Conservation (phyloP, 1,140 invertebrate species). For the Procambarus clarkii region DNA sequence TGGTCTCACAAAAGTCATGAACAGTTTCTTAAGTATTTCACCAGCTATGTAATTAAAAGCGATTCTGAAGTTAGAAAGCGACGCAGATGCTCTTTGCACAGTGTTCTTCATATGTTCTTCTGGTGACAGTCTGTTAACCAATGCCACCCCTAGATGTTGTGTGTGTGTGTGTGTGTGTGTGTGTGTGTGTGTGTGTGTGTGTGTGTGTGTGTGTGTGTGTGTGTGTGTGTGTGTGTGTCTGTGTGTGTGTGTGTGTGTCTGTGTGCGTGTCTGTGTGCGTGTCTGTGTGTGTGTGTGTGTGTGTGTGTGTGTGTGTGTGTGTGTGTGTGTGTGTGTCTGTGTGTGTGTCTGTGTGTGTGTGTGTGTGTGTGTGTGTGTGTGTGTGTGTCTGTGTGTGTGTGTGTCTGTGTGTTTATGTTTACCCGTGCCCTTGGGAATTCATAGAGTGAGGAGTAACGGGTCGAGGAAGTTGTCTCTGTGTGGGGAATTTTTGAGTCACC, state of each 20-base stretch:
- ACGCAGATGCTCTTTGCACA: too few species aligned
- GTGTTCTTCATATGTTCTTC: too few species aligned
- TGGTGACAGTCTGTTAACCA: too few species aligned
- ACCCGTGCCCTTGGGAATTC: background rate
- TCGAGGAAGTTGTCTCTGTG: too few species aligned
- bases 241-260: background rate
- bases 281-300: conserved; percentile 14
- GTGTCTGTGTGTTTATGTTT: background rate
- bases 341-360: conserved; percentile 12
- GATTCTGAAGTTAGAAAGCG: too few species aligned
- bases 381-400: conserved; percentile 12
- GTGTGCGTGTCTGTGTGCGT: background rate
- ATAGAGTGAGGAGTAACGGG: too few species aligned
- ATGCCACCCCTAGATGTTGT: too few species aligned
- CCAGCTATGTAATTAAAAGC: too few species aligned
- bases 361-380: conserved; percentile 13
- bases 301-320: background rate
- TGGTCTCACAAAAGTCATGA: too few species aligned
- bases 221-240: conserved; percentile 8
- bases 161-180: background rate
- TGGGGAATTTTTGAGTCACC: too few species aligned
- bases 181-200: conserved; percentile 8
- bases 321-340: background rate
- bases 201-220: conserved; percentile 16
- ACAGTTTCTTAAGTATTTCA: too few species aligned